phyloP scores from a whole-genome alignment of 2,113 vertebrate genomes.

The Phyllostomus discolor region DNA sequence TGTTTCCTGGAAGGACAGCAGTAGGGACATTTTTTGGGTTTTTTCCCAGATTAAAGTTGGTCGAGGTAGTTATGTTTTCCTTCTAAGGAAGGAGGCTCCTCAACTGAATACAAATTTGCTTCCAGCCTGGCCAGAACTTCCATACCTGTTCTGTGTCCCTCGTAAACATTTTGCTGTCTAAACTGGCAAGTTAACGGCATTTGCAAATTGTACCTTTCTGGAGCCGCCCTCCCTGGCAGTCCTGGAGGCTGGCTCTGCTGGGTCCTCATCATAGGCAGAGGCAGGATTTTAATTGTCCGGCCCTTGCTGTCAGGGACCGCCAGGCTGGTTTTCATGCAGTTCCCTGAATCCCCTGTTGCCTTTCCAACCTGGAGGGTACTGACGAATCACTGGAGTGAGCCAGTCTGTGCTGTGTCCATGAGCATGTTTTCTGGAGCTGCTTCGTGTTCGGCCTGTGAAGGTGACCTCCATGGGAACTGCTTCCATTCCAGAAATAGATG shows the following conservation, averaged over 20 bases:
- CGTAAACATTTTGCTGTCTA: neutral
- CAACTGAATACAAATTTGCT: neutral
- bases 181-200: neutral
- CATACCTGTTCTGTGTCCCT: neutral
- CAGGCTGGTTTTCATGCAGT: neutral
- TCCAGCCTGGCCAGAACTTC: neutral
- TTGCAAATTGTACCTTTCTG: neutral
- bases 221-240: neutral
- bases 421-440: neutral
- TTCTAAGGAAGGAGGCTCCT: neutral
- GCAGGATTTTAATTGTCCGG: neutral
- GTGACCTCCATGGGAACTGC: neutral
- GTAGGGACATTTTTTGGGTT: conserved; percentile 44
- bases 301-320: accelerated
- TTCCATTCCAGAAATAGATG: neutral
- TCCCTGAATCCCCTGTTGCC: neutral
- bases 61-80: conserved; percentile 58
- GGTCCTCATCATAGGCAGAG: neutral
- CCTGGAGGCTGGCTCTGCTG: neutral
- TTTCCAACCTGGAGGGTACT: neutral
- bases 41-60: conserved; percentile 51
- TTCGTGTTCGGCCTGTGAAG: neutral
- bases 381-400: neutral
- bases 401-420: accelerated
- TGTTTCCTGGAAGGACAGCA: neutral